Base-by-base conservation (phyloP, 2,888 invertebrate species). In the Incurvaria masculella region DNA sequence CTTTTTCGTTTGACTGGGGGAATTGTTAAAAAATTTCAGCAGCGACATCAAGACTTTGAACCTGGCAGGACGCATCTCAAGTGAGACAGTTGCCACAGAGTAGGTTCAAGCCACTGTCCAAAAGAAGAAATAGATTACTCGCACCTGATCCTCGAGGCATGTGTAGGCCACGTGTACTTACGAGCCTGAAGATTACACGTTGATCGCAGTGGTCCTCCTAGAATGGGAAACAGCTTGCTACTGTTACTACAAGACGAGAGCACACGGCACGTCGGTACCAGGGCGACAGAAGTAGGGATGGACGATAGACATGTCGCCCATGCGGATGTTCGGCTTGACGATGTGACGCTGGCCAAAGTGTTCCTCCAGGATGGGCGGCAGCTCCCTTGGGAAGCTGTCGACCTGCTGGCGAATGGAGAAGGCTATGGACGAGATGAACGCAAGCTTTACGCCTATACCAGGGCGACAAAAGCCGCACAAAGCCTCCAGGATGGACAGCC, bases 141-240 rank as follows among this genome's bases (percentile, higher is more conserved):
- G 26, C 55, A 83, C 83, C 82, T 99, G 99, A 78, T 99, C 99
- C 4, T 97, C 97, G 48, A 99, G 79, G 0, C 97, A 98, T 4
- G 98, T 97, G 66, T 99, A 99, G 40, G 99, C 99, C 10, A 99
- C 98, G 62, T 99, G 99, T 59, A 99, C 95, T 64, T 99, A 99
- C 8, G 99, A n/a, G 79, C 79, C 97, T 97, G 46, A 97, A 87
- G 44, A 97, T 90, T 18, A 98, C 97, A 52, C 98, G 79, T 67
- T 98, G 98, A 69, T 99, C 98, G 21, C 86, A 82, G 55, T 91
- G 91, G 58, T 96, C 94, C 59, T 95, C 94, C 48, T n/a, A 95
- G 69, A 52, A 97, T 85, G 1, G 88, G 87, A 0, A 85, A 85
- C 0, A 83, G 81, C 61, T 96, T 95, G 47, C 87, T 88, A 0